Conservation (phyloP, 2,888 invertebrate species). For the Dicycla oo region DNA sequence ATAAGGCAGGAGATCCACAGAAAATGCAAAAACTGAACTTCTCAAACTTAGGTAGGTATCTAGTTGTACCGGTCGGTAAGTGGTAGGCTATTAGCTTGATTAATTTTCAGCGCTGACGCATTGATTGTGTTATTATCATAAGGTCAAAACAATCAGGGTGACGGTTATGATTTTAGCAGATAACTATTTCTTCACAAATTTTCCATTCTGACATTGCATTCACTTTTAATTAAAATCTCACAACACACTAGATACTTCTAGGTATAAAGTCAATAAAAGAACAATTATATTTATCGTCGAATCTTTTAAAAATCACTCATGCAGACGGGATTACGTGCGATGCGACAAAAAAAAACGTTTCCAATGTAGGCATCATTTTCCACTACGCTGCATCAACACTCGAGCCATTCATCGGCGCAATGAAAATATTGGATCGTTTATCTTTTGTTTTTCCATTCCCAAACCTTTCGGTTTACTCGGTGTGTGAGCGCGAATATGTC, state of each 20-base stretch:
- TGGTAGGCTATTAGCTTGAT: too few species aligned
- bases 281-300: constrained; percentile 59
- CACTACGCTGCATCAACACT: constrained; percentile 83
- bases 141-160: background rate
- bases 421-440: constrained; percentile 87
- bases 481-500: constrained; percentile 74
- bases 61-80: background rate
- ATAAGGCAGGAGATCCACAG: background rate
- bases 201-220: background rate
- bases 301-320: constrained; percentile 74
- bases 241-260: too few species aligned
- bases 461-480: constrained; percentile 76
- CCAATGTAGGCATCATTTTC: constrained; percentile 76
- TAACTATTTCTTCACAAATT: background rate
- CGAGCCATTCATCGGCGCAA: constrained; percentile 84
- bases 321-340: constrained; percentile 70
- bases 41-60: background rate
- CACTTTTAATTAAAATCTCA: constrained; percentile 24
- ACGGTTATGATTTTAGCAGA: background rate
- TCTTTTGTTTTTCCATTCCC: constrained; percentile 81
- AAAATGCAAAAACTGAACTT: background rate
- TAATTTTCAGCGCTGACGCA: background rate
- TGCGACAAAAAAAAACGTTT: constrained; percentile 62
- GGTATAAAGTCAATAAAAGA: constrained; percentile 35
- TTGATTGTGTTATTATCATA: background rate